These are phyloP conservation scores for Platycnemis pennipes DNA, from an alignment of 2,888 invertebrate species.

Conservation along the genomic window DNA sequence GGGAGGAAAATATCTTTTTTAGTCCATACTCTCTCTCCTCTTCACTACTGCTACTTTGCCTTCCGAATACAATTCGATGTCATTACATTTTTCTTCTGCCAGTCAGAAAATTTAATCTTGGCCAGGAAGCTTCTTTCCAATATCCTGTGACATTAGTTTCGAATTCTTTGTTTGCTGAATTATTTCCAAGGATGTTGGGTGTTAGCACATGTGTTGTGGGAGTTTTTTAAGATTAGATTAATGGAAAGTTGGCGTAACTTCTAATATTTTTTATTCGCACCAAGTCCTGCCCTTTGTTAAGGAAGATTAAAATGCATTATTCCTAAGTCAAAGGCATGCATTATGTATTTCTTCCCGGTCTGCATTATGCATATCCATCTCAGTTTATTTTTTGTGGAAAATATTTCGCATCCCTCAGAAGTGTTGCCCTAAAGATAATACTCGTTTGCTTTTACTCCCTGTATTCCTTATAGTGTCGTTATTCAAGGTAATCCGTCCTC, in stretches of 20 bases:
- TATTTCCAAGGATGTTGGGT: not conserved
- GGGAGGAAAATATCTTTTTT: not conserved
- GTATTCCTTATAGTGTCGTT: not conserved
- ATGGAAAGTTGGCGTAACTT: not conserved
- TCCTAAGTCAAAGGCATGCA: not conserved
- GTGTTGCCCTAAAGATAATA: not conserved
- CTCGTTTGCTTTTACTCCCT: not conserved
- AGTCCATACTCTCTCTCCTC: not conserved
- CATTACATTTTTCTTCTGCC: not conserved
- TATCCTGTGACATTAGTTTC: not conserved
- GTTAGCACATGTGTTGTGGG: not conserved
- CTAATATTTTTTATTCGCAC: not conserved
- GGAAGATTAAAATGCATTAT: not conserved
- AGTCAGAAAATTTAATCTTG: not conserved
- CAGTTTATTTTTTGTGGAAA: not conserved
- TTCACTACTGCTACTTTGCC: not conserved
- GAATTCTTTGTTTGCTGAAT: not conserved
- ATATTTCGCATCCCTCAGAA: not conserved
- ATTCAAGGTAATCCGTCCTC: not conserved
- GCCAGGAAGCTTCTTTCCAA: no score
- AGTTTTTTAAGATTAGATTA: not conserved
- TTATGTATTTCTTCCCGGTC: not conserved
- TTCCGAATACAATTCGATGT: not conserved
- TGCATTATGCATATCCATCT: conserved; percentile 16
- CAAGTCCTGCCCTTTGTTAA: not conserved